Evolutionary conservation across 2,113 vertebrate genomes (phyloP), one percentile per base, ranked within the genome.

Genomic region (Vimba vimba): DNA sequence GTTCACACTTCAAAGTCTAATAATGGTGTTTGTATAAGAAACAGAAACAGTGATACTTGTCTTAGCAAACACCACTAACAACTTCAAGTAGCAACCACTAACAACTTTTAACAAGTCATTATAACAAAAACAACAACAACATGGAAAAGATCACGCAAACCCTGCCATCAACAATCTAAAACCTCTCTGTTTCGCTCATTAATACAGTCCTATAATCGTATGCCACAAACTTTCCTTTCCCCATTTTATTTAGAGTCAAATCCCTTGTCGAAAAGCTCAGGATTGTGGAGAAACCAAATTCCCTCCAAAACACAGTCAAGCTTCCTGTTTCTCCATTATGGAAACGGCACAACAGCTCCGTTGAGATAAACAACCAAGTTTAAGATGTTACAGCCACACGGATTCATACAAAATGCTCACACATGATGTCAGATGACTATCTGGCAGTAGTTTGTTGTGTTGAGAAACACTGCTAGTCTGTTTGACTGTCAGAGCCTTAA

Each of bases 301-400:
- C 90, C 92, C 85, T 87, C 83, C 86, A 86, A 90, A 83, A 88
- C 90, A 84, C 79, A 91, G 87, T 89, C 90, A 89, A 90, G 86
- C 92, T 91, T 39, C 90, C 89, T 86, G 84, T 89, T 87, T 43
- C 78, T 30, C 2, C 36, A 52, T 57, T 74, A 36, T 81, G 79
- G 79, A 57, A 78, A 84, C 36, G 1, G 43, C 69, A 69, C 10
- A 82, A 30, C 3, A n/a, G 59, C 27, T 27, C 87, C 88, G 86
- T 52, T 81, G 57, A 89, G 91, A 91, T 85, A 87, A 88, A 89
- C n/a, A 75, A 59, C 21, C 19, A 79, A 89, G 76, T 87, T 89
- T 62, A 23, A 77, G 81, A 87, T 84, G 88, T 85, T 84, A 88
- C 66, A 87, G 82, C 62, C 55, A 75, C 84, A 87, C 75, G 83